These are phyloP conservation scores for Rynchops niger DNA, from an alignment of 2,113 vertebrate species.

Conservation along the genomic window DNA sequence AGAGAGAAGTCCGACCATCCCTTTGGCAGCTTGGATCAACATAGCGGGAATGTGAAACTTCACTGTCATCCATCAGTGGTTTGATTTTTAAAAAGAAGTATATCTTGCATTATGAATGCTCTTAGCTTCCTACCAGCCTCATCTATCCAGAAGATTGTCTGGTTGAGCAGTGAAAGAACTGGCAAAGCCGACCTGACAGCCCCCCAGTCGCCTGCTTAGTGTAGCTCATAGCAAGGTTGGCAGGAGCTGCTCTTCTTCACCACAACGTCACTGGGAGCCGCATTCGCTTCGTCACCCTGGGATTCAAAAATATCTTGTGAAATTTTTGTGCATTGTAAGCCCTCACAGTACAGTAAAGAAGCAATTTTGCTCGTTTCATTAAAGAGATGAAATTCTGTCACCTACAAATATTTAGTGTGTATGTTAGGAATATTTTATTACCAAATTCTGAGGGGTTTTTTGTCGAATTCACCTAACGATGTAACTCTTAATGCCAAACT, in stretches of 20 bases:
- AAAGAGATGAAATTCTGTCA: not conserved
- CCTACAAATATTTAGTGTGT: too few relatives aligned
- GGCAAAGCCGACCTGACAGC: not conserved
- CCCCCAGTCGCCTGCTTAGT: not conserved
- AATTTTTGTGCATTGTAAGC: rapidly evolving
- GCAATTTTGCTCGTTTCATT: not conserved
- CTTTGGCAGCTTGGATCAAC: not conserved
- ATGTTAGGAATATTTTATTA: not conserved
- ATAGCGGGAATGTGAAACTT: not conserved
- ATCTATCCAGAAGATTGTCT: not conserved
- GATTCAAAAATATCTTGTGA: not conserved
- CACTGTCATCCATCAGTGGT: too few relatives aligned
- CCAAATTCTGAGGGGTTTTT: not conserved
- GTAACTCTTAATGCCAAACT: not conserved
- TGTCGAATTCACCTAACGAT: not conserved
- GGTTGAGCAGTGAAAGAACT: not conserved
- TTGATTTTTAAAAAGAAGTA: not conserved
- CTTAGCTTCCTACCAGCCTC: not conserved
- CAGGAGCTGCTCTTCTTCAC: not conserved
- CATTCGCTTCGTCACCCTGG: not conserved
- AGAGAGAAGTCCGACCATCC: not conserved
- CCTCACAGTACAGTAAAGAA: not conserved
- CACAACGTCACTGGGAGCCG: not conserved
- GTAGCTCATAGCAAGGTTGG: not conserved
- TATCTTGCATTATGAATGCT: not conserved